Evolutionary conservation across 2,888 invertebrate genomes (phyloP).

Genomic region (Drosophila macrospina): DNA sequence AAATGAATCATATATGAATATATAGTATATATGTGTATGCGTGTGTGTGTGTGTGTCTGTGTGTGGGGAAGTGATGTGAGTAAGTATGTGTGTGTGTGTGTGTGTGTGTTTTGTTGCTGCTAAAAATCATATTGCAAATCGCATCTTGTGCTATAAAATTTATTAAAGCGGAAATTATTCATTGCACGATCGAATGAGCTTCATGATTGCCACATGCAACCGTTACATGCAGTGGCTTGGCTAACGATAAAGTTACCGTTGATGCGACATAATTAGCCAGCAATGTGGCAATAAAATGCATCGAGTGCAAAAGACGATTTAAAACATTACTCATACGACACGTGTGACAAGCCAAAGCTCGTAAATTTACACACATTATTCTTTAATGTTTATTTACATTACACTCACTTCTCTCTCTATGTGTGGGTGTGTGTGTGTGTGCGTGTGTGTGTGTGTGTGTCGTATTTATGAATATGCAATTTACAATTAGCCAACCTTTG

Average conservation of each 20-base stretch:
- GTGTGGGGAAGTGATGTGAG: background rate
- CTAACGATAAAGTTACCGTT: constrained; percentile 54
- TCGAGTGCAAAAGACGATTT: constrained; percentile 31
- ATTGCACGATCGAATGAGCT: constrained; percentile 80
- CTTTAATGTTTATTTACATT: constrained; percentile 8
- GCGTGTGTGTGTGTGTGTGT: background rate
- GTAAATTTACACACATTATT: constrained; percentile 18
- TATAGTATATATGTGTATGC: background rate
- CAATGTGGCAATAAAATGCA: constrained; percentile 54
- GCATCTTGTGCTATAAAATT: constrained; percentile 74
- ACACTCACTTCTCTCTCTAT: background rate
- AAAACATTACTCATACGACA: constrained; percentile 57
- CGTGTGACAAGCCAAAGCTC: constrained; percentile 22
- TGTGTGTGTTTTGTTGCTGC: constrained; percentile 11
- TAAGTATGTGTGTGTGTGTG: constrained; percentile 1
- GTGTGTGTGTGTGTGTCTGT: background rate
- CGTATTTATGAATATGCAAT: constrained; percentile 23
- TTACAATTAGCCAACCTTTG: constrained; percentile 18
- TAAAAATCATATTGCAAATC: constrained; percentile 70
- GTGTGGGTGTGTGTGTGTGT: background rate
- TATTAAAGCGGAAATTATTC: constrained; percentile 83
- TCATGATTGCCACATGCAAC: constrained; percentile 64
- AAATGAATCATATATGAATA: constrained; percentile 5
- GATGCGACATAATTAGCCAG: constrained; percentile 69
- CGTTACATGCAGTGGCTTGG: constrained; percentile 11